Percentiles rank a stretch among this genome's conserved stretches.
Conservation (phyloP, 2,888 invertebrate genomes). For the Noctua comes region DNA sequence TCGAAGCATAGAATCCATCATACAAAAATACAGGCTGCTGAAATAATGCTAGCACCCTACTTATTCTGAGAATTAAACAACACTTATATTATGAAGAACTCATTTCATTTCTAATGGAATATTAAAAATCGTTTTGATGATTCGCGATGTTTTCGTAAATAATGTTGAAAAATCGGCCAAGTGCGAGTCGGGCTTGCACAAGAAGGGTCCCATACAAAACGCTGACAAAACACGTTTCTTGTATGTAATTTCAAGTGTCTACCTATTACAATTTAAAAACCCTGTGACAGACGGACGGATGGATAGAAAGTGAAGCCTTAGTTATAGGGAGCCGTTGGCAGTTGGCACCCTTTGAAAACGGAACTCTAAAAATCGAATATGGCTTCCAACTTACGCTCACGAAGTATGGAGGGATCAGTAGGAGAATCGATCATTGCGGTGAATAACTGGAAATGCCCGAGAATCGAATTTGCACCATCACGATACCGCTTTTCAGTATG, state of each 20-base stretch:
- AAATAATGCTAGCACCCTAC: not conserved
- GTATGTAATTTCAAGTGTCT: too few species aligned
- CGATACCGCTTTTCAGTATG: slow-evolving; percentile 43
- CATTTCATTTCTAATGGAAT: not conserved
- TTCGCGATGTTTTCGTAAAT: slow-evolving; percentile 25
- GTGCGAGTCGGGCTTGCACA: not conserved
- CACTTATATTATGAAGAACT: too few species aligned
- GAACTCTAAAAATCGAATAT: not conserved
- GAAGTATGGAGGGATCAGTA: slow-evolving; percentile 20
- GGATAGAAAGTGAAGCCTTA: not conserved
- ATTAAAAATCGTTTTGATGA: not conserved
- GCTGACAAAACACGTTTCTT: not conserved
- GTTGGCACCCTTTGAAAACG: not conserved
- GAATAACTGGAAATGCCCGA: slow-evolving; percentile 38
- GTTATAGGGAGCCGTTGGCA: not conserved
- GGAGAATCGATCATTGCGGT: slow-evolving; percentile 41
- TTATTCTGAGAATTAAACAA: not conserved
- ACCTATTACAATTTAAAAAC: not conserved
- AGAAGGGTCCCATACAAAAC: not conserved
- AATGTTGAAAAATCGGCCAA: not conserved
- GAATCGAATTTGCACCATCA: slow-evolving; percentile 53
- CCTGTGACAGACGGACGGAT: not conserved
- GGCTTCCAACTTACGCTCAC: not conserved
- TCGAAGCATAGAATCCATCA: slow-evolving; percentile 3
- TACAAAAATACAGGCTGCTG: not conserved